A percentile compares a stretch with the other conserved stretches of the same genome.
phyloP scores from a whole-genome alignment of 2,113 vertebrate genomes.

The Rousettus leschenaultii region DNA sequence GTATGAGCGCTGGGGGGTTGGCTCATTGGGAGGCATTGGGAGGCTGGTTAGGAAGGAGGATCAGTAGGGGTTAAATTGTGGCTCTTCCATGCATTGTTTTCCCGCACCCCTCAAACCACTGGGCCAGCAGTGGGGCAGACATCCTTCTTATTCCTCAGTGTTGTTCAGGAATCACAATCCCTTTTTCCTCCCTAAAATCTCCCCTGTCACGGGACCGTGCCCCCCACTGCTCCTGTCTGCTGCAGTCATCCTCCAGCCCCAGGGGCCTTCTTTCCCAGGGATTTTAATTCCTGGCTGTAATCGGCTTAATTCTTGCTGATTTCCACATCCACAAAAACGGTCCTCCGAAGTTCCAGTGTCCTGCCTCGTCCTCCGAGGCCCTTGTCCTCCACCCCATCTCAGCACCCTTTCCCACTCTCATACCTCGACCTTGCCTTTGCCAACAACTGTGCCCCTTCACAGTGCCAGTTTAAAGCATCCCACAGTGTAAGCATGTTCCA shows the following conservation, averaged over 20 bases:
- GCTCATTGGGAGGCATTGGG: background rate
- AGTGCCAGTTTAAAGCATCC: background rate
- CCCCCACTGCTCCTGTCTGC: too few species aligned
- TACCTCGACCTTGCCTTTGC: background rate
- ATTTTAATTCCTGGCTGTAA: background rate
- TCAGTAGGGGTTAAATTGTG: background rate
- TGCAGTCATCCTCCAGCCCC: background rate
- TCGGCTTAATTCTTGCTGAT: background rate
- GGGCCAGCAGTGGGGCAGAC: background rate
- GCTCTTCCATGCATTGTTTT: accelerated
- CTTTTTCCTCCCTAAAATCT: background rate
- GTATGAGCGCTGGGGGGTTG: background rate
- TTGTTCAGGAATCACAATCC: background rate
- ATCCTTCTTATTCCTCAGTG: background rate
- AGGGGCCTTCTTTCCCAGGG: background rate
- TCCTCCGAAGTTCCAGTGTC: background rate
- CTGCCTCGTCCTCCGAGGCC: background rate
- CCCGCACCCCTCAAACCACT: background rate
- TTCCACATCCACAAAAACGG: background rate
- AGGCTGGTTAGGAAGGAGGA: background rate
- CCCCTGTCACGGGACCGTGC: background rate
- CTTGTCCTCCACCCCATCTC: background rate
- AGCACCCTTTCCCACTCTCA: background rate
- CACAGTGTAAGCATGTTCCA: background rate
- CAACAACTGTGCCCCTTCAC: background rate